Conservation (phyloP, 2,113 vertebrate species). For the Caloenas nicobarica region DNA sequence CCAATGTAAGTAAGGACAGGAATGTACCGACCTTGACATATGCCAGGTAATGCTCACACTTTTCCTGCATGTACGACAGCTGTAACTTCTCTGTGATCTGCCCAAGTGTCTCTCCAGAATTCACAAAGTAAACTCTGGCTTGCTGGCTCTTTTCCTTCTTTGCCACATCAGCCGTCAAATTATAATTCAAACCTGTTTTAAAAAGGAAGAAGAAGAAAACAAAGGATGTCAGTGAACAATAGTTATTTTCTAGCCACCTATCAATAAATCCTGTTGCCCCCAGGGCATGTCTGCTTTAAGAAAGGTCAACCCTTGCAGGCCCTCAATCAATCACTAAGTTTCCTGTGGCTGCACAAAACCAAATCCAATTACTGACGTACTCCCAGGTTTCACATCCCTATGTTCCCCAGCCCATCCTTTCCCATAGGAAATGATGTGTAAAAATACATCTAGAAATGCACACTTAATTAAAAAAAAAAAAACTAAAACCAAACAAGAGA, state of each 20-base stretch:
- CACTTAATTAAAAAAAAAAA: background rate
- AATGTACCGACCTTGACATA: conserved; percentile 88
- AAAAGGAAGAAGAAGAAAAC: conserved; percentile 33
- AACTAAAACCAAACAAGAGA: background rate
- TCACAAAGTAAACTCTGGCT: conserved; percentile 85
- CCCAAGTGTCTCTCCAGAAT: conserved; percentile 83
- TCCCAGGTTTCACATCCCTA: background rate
- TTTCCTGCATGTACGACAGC: conserved; percentile 80
- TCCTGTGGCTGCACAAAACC: background rate
- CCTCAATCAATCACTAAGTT: conserved; percentile 18
- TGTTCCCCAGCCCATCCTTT: background rate
- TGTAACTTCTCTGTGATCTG: conserved; percentile 82
- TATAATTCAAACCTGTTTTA: conserved; percentile 86
- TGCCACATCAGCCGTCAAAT: conserved; percentile 89
- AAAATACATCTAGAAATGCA: background rate
- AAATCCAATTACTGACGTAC: background rate
- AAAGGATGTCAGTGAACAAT: conserved; percentile 23
- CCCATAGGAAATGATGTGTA: background rate
- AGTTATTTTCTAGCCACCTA: background rate
- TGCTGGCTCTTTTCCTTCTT: conserved; percentile 88
- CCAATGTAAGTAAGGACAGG: background rate
- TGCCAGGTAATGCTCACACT: conserved; percentile 84
- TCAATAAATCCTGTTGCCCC: background rate
- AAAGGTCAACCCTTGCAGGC: background rate
- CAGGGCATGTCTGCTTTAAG: background rate